A percentile compares a stretch with the other conserved stretches of the same genome.
phyloP scores from a whole-genome alignment of 2,797 vertebrate species.

The Heteromormyrus szaboi region DNA sequence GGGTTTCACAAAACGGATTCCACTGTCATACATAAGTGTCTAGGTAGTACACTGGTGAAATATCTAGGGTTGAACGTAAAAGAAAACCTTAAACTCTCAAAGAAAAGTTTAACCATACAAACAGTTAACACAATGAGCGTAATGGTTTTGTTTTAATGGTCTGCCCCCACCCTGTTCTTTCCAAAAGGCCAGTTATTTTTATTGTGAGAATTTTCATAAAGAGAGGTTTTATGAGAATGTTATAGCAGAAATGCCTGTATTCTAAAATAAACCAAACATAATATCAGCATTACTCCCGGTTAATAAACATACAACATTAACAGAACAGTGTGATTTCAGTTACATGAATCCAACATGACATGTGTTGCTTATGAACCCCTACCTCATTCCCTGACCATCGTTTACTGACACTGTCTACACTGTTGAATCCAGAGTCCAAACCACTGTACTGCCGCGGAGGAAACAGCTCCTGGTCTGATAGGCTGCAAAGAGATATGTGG shows the following conservation, averaged over 20 bases:
- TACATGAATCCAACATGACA: neutral
- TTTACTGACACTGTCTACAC: slow-evolving; percentile 84
- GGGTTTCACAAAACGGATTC: neutral
- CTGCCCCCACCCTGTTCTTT: neutral
- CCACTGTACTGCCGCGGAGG: slow-evolving; percentile 63
- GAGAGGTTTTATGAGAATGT: neutral
- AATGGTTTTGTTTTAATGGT: neutral
- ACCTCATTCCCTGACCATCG: slow-evolving; percentile 89
- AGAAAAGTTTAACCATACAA: neutral
- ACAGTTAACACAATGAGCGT: neutral
- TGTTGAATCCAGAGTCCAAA: slow-evolving; percentile 83
- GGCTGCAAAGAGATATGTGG: slow-evolving; percentile 47
- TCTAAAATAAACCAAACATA: neutral
- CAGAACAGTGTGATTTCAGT: neutral
- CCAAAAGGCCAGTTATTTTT: neutral
- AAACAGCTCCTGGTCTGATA: slow-evolving; percentile 75
- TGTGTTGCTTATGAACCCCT: neutral
- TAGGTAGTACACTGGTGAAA: neutral
- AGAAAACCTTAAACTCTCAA: neutral
- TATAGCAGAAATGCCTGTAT: neutral
- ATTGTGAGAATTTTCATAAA: neutral
- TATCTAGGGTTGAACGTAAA: neutral
- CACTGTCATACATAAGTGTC: neutral
- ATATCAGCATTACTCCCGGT: neutral
- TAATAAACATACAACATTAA: neutral